Evolutionary conservation across 2,113 vertebrate genomes (phyloP).

Genomic region (Bujurquina vittata): DNA sequence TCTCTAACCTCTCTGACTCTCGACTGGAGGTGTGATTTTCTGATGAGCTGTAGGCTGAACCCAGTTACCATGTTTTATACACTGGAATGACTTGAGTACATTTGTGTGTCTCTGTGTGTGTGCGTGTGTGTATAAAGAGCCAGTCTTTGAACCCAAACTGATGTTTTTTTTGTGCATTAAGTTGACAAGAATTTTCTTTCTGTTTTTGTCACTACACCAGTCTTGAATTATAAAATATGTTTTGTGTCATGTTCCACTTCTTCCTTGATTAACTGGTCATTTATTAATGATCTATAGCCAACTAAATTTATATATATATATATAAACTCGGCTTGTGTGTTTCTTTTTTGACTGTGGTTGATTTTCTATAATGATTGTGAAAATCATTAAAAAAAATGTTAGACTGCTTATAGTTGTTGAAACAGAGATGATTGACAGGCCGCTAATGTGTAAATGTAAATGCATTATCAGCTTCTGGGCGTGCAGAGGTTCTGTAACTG

Average conservation of each 20-base stretch:
- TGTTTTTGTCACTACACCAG: constrained; percentile 49
- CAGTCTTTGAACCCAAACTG: neutral
- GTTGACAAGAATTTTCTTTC: neutral
- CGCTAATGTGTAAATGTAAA: neutral
- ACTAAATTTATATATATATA: constrained; percentile 13
- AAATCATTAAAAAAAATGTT: neutral
- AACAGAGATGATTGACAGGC: neutral
- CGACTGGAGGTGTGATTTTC: neutral
- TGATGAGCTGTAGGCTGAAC: neutral
- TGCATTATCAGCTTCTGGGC: too few relatives aligned
- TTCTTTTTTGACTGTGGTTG: neutral
- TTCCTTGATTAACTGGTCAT: neutral
- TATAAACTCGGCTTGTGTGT: neutral
- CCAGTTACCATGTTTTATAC: constrained; percentile 3
- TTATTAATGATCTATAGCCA: neutral
- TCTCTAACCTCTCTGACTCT: neutral
- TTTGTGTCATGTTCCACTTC: neutral
- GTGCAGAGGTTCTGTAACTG: neutral
- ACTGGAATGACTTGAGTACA: constrained; percentile 35
- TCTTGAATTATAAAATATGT: constrained; percentile 11
- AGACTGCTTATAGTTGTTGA: neutral
- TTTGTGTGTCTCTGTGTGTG: neutral
- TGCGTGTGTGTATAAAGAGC: neutral
- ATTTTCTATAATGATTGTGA: neutral
- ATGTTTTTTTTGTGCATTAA: constrained; percentile 14